Evolutionary conservation across 2,888 invertebrate genomes (phyloP).

Genomic region (Orthosia gothica): DNA sequence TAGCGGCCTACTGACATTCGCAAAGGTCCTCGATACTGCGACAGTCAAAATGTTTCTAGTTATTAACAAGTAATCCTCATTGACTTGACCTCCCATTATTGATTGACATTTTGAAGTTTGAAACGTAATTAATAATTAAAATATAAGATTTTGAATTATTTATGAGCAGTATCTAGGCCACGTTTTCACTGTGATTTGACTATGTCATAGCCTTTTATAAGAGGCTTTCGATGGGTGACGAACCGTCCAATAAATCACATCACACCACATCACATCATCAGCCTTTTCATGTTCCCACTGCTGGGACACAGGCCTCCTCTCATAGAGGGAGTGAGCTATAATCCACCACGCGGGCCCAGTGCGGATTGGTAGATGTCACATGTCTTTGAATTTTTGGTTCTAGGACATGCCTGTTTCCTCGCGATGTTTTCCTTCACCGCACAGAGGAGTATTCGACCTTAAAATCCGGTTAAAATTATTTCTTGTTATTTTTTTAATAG

Average conservation of each 20-base stretch:
- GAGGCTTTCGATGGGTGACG: neutral
- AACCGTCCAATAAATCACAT: slow-evolving; percentile 8
- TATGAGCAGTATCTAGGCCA: slow-evolving; percentile 10
- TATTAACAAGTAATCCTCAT: slow-evolving; percentile 77
- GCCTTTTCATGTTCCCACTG: too few species aligned
- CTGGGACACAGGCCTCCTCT: too few species aligned
- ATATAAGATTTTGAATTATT: slow-evolving; percentile 32
- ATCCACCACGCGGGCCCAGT: too few species aligned
- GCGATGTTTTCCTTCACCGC: too few species aligned
- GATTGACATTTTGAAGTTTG: slow-evolving; percentile 71
- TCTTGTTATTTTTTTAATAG: too few species aligned
- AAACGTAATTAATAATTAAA: slow-evolving; percentile 63
- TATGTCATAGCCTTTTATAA: neutral
- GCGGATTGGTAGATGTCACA: too few species aligned
- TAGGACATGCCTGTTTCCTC: too few species aligned
- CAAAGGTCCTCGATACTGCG: slow-evolving; percentile 59
- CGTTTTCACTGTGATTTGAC: slow-evolving; percentile 8
- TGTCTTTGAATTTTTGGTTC: too few species aligned
- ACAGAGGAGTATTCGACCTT: too few species aligned
- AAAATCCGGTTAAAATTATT: too few species aligned
- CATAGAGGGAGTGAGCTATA: too few species aligned
- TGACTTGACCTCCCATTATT: slow-evolving; percentile 69
- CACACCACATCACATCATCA: too few species aligned
- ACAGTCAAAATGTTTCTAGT: slow-evolving; percentile 76
- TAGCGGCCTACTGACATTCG: slow-evolving; percentile 79